Evolutionary conservation across 2,113 vertebrate genomes (phyloP), one percentile per base, ranked within the genome.

Genomic region (Myiozetetes cayanensis): DNA sequence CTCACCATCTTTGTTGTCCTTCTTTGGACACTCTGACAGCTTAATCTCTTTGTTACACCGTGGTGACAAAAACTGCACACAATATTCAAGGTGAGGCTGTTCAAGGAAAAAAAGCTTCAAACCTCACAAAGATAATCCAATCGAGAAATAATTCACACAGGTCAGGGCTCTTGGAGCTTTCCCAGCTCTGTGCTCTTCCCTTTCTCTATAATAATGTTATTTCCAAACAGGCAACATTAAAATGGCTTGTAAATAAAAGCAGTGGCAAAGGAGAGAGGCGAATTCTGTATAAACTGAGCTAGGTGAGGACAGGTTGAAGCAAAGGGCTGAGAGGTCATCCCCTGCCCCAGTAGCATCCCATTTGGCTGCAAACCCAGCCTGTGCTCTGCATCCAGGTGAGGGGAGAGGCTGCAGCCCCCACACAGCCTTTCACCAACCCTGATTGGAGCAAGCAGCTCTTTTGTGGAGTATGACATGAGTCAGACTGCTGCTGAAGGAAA

Each of bases 401-500:
- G 33, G 27, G 10, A 47, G 62, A 76, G n/a, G 39, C 77, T 94
- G 61, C 77, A 87, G 68, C 80, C 35, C 63, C 65, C 59, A 25
- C 5, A 2, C 25, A 82, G 46, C 10, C 28, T 52, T 82, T 6
- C 81, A 55, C 28, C 74, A 63, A 77, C 73, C 85, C 49, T 2
- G 18, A 33, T 49, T 2, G 1, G 14, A 74, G 79, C 4, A 2
- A 86, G 61, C 27, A 71, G 91, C 86, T 92, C 72, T 82, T 95
- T 68, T 83, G 75, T 78, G 10, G n/a, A n/a, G 22, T 37, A n/a
- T 9, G 1, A 47, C 5, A 3, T 95, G 93, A 96, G 71, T 93
- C 93, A 95, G 90, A 14, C 76, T 90, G 90, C 76, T 90, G 87
- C 82, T 90, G 79, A 74, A 92, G 85, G 85, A 95, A 90, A 85